Percentiles rank a stretch among this genome's conserved stretches.
These are phyloP conservation scores for Tetramorium alpestre DNA, from an alignment of 1,140 invertebrate species.

Conservation along the genomic window DNA sequence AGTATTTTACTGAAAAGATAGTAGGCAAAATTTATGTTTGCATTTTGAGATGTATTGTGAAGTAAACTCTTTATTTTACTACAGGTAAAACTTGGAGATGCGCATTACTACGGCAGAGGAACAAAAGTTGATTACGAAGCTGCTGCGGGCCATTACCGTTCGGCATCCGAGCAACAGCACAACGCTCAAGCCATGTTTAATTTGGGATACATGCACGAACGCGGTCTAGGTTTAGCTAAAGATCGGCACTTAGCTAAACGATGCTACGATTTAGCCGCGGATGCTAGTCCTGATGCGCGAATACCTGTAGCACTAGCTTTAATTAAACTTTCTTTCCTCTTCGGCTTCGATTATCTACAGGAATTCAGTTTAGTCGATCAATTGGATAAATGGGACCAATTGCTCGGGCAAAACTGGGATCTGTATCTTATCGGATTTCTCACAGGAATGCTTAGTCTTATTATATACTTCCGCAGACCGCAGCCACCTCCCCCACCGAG, in stretches of 20 bases:
- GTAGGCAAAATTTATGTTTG: not conserved
- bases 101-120: slow-evolving; percentile 98
- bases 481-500: slow-evolving; percentile 83
- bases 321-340: slow-evolving; percentile 94
- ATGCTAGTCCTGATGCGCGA: slow-evolving; percentile 96
- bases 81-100: slow-evolving; percentile 98
- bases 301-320: slow-evolving; percentile 97
- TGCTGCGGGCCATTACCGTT: slow-evolving; percentile 95
- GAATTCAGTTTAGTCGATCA: slow-evolving; percentile 87
- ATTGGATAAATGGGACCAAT: slow-evolving; percentile 81
- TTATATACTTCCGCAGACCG: slow-evolving; percentile 92
- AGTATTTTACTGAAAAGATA: not conserved
- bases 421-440: slow-evolving; percentile 95
- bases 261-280: slow-evolving; percentile 98
- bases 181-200: slow-evolving; percentile 99
- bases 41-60: not conserved
- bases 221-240: slow-evolving; percentile 93
- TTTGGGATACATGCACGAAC: slow-evolving; percentile 99
- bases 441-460: slow-evolving; percentile 92
- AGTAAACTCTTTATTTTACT: not conserved
- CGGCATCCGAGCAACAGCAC: slow-evolving; percentile 97
- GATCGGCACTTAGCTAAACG: slow-evolving; percentile 94
- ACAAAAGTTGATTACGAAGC: slow-evolving; percentile 96
- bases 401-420: slow-evolving; percentile 96
- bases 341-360: slow-evolving; percentile 90